phyloP scores from a whole-genome alignment of 2,113 vertebrate genomes.

The Cyanoliseus patagonus region DNA sequence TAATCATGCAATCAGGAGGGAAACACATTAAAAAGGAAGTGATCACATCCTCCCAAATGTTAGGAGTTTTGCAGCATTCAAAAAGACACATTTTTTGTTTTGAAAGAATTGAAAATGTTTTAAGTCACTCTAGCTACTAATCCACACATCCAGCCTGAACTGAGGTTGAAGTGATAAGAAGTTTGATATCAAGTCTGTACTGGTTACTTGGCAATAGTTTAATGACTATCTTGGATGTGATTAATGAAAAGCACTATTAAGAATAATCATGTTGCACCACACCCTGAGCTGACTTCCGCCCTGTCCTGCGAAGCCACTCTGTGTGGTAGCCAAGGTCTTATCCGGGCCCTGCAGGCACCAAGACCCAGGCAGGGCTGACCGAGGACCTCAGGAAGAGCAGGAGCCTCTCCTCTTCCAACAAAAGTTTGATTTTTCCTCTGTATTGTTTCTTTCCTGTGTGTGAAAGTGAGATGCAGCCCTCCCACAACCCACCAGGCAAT shows the following conservation, averaged over 20 bases:
- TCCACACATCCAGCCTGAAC: slow-evolving; percentile 5
- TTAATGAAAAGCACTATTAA: slow-evolving; percentile 24
- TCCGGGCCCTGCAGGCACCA: background rate
- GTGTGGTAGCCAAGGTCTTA: slow-evolving; percentile 20
- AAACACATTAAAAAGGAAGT: slow-evolving; percentile 39
- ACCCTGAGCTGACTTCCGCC: slow-evolving; percentile 30
- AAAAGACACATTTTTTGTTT: background rate
- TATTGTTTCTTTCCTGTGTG: background rate
- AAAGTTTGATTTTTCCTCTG: slow-evolving; percentile 14
- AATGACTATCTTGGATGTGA: slow-evolving; percentile 12
- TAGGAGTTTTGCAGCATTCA: background rate
- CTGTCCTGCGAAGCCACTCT: background rate
- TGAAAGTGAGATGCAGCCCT: background rate
- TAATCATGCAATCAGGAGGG: slow-evolving; percentile 8
- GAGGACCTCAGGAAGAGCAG: background rate
- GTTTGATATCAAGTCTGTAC: background rate
- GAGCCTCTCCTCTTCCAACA: slow-evolving; percentile 8
- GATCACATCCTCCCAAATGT: slow-evolving; percentile 23
- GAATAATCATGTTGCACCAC: slow-evolving; percentile 9
- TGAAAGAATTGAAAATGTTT: slow-evolving; percentile 7
- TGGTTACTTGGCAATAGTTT: background rate
- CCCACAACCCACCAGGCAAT: background rate
- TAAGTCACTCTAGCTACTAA: background rate
- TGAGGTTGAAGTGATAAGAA: slow-evolving; percentile 6
- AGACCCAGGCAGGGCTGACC: background rate